Conservation (phyloP, 35 echinoderm and acorn worm genomes). For the Stichopus chloronotus region DNA sequence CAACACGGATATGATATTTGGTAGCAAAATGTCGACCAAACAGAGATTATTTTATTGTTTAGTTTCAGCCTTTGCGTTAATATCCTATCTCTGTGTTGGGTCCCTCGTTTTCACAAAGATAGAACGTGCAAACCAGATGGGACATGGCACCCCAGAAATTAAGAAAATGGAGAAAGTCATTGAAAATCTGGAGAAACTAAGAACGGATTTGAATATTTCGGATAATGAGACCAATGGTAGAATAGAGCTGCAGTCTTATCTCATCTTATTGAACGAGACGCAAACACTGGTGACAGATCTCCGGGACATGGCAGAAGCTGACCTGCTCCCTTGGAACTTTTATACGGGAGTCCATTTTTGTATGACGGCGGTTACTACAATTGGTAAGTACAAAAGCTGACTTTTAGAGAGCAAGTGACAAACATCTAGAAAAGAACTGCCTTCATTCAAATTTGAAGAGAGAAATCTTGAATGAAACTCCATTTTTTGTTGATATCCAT, state of each 20-base stretch:
- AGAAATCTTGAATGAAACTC: no score
- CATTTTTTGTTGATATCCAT: no score
- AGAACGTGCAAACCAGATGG: background rate
- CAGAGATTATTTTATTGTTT: background rate
- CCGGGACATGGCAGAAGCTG: background rate
- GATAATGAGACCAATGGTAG: background rate
- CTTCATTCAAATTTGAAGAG: no score
- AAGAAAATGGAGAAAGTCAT: background rate
- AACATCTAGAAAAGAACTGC: no score
- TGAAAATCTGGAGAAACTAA: background rate
- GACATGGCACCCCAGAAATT: background rate
- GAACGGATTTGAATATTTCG: background rate
- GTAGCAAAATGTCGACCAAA: slow-evolving; percentile 12
- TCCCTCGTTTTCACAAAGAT: background rate
- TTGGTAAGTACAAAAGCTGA: background rate
- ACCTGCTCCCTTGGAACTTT: background rate
- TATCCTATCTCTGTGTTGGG: background rate
- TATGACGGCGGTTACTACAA: slow-evolving; percentile 39
- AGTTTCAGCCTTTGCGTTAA: background rate
- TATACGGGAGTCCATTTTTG: slow-evolving; percentile 35
- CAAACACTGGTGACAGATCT: background rate
- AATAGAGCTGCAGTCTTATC: background rate
- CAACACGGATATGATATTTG: background rate
- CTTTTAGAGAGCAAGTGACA: no score
- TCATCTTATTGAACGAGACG: slow-evolving; percentile 1